These are phyloP conservation scores for Melanargia galathea DNA, from an alignment of 2,888 invertebrate species.

Conservation along the genomic window DNA sequence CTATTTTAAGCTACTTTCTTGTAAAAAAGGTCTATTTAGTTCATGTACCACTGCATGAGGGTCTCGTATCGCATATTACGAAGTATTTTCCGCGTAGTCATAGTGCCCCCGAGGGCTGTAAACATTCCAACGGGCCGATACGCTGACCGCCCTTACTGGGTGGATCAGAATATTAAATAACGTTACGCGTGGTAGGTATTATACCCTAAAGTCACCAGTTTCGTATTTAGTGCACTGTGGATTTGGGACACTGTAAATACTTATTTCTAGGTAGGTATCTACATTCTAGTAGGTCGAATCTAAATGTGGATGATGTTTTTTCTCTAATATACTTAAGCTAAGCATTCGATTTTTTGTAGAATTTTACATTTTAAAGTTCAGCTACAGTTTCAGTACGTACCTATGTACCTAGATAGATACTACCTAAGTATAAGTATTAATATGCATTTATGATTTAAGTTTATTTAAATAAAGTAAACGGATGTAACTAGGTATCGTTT, in stretches of 20 bases:
- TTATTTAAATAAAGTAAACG: too few species aligned
- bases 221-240: constrained; percentile 1
- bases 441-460: too few species aligned
- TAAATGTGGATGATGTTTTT: not conserved
- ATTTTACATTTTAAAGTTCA: too few species aligned
- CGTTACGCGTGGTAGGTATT: constrained; percentile 36
- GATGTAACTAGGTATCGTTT: too few species aligned
- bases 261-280: too few species aligned
- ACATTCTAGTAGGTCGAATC: not conserved
- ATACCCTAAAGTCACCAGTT: not conserved
- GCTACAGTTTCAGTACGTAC: too few species aligned
- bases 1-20: not conserved
- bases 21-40: constrained; percentile 17
- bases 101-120: constrained; percentile 37
- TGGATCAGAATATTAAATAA: constrained; percentile 50
- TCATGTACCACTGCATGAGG: constrained; percentile 15
- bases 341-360: too few species aligned
- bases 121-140: constrained; percentile 35
- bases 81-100: constrained; percentile 27
- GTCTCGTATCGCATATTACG: constrained; percentile 28
- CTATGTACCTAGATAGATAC: too few species aligned
- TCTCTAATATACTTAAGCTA: too few species aligned
- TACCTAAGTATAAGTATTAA: too few species aligned
- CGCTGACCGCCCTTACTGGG: constrained; percentile 41
- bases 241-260: constrained; percentile 15